Base-by-base conservation (phyloP, 2,888 invertebrate species). In the Atherix ibis region DNA sequence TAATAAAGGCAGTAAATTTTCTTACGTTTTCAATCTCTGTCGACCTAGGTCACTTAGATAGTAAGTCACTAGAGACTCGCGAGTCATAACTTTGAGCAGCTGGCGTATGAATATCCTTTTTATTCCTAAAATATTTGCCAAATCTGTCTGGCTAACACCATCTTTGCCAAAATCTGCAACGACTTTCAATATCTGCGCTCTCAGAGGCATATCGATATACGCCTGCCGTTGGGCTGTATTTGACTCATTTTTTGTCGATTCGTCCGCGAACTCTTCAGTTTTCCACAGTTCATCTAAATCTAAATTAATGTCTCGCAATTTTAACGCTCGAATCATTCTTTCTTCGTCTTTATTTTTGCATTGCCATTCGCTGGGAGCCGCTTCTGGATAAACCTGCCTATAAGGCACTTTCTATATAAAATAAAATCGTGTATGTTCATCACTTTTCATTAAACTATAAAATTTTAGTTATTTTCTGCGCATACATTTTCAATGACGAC, bases 331-430 rank as follows among this genome's bases (percentile, higher is more conserved):
- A 5, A 76, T 49, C 1, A 50, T 47, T 43, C 67, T 66, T 43
- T 72, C 71, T 37, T 56, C 60, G 4, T 52, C 45, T 3, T 48
- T 48, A 35, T 53, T 54, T 48, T 70, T 71, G 9, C 51, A 50
- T 40, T 62, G 63, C 63, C 66, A 73, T 47, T 74, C 70, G 4
- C 49, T 48, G 22, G 54, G 50, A 4, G 53, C 43, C 2, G 73
- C 70, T 43, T 71, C 54, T 12, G 76, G 74, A 54, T 70, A 70
- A 9, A 73, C 45, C 4, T 63, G 59, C 43, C 70, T 60, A 44
- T 70, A 73, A 1, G 67, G 64, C 17, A 69, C 48, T 43, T 52
- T 34, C 36, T 41, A 18, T 5, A 22, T 5, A 12, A 37, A 27
- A 4, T 31, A 18, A 31, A 9, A n/a, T n/a, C n/a, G n/a, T n/a